Percentiles rank a stretch among this genome's conserved stretches.
Evolutionary conservation across 1,140 invertebrate genomes (phyloP).

Genomic region (Rhopalosiphum maidis): DNA sequence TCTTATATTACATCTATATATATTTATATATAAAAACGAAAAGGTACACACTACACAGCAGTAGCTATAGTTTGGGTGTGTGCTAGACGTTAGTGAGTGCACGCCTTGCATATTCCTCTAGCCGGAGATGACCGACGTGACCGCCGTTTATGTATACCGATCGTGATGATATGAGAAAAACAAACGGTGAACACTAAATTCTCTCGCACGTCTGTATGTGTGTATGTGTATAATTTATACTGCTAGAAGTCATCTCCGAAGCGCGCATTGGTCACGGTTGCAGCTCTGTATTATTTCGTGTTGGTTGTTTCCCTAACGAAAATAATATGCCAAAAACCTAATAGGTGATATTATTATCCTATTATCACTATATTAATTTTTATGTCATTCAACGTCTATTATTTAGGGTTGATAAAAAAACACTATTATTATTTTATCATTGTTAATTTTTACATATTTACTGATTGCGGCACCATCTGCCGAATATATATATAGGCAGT

Average conservation of each 20-base stretch:
- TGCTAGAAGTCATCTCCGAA: neutral
- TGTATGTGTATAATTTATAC: neutral
- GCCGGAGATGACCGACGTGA: constrained; percentile 33
- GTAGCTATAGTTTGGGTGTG: constrained; percentile 5
- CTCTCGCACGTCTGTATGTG: neutral
- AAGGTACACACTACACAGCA: neutral
- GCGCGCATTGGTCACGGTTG: constrained; percentile 21
- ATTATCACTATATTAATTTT: too few species aligned
- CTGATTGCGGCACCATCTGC: neutral
- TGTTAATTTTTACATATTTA: neutral
- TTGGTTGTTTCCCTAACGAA: neutral
- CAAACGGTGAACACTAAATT: constrained; percentile 11
- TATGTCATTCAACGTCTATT: neutral
- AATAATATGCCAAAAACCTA: neutral
- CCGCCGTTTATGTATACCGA: constrained; percentile 30
- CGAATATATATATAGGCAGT: neutral
- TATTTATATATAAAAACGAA: neutral
- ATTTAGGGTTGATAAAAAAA: neutral
- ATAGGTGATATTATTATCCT: neutral
- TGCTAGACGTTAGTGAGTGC: neutral
- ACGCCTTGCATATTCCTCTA: neutral
- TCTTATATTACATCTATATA: neutral
- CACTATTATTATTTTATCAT: neutral
- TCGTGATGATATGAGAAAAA: constrained; percentile 38
- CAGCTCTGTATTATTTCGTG: neutral